Evolutionary conservation across 2,888 invertebrate genomes (phyloP), one percentile per base, ranked within the genome.

Genomic region (Scaptodrosophila latifasciaeformis): DNA sequence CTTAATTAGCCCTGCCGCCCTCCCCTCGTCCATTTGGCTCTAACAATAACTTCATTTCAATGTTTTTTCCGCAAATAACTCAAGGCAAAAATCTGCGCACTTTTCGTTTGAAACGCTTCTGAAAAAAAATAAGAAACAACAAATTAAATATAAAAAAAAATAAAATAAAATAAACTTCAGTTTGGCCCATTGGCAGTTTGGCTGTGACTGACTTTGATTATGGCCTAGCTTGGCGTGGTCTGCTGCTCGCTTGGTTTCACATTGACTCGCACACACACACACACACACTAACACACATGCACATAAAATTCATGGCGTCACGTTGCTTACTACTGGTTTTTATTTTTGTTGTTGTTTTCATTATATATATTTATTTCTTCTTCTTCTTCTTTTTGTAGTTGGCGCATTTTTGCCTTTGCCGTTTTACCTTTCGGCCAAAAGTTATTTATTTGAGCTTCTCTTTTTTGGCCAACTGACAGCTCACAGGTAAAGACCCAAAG

Each of bases 241-340:
- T 18, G 34, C n/a, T 34, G 12, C 34, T 15, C 27, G 24, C 37
- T 27, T 47, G 12, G 34, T 44, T 15, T 27, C 5, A 10, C 18
- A 30, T 44, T 44, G 30, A 15, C 7, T 18, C 17, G 29, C 29
- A 44, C 29, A 18, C 31, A 31, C 44, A 44, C 19, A 40, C 21
- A 40, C 21, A 40, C 24, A 57, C 48, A 46, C 48, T 39, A n/a
- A 47, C 50, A 67, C 17, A 53, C 50, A 24, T n/a, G n/a, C 10
- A 6, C 2, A 13, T 34, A 18, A 69, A 52, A 57, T 60, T 63
- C 35, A 66, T 63, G 66, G 66, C 67, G 54, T 60, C 69, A 69
- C 54, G 59, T 67, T 56, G 59, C 49, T 55, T 67, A 67, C 68
- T 62, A 70, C 70, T 67, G 65, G 70, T 60, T 67, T 62, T 68